Evolutionary conservation across 2,113 vertebrate genomes (phyloP).

Genomic region (Chionodraco myersi): DNA sequence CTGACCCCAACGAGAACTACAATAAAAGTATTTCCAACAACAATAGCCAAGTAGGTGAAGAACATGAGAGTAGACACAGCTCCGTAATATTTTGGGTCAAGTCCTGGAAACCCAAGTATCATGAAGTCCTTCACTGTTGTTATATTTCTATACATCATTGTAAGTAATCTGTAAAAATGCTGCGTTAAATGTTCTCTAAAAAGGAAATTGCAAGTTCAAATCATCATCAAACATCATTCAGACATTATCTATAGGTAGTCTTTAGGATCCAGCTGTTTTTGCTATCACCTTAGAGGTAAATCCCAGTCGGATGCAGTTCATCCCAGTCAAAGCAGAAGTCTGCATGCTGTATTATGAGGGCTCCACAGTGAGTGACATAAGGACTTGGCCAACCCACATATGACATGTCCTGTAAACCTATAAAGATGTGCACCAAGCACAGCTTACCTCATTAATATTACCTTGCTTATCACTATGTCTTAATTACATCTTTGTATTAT

Average conservation of each 20-base stretch:
- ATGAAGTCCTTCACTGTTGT: not conserved
- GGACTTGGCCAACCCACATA: too few relatives aligned
- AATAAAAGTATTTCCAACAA: conserved; percentile 7
- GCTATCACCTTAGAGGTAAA: not conserved
- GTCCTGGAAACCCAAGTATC: conserved; percentile 16
- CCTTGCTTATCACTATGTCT: too few relatives aligned
- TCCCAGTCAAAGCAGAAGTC: not conserved
- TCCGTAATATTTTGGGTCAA: conserved; percentile 1
- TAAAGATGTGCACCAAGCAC: not conserved
- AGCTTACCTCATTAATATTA: not conserved
- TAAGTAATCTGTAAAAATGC: not conserved
- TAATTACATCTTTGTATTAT: too few relatives aligned
- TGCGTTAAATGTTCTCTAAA: not conserved
- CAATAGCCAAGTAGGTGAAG: not conserved
- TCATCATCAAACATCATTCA: not conserved
- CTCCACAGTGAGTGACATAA: not conserved
- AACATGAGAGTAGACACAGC: not conserved
- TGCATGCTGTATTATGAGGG: not conserved
- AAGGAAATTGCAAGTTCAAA: not conserved
- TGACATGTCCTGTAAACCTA: too few relatives aligned
- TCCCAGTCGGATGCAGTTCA: not conserved
- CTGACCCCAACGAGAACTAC: not conserved
- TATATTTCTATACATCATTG: not conserved
- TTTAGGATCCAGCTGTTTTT: not conserved
- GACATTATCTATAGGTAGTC: not conserved